Conservation (phyloP, 2,113 vertebrate genomes). For the Emydura subglobosa region DNA sequence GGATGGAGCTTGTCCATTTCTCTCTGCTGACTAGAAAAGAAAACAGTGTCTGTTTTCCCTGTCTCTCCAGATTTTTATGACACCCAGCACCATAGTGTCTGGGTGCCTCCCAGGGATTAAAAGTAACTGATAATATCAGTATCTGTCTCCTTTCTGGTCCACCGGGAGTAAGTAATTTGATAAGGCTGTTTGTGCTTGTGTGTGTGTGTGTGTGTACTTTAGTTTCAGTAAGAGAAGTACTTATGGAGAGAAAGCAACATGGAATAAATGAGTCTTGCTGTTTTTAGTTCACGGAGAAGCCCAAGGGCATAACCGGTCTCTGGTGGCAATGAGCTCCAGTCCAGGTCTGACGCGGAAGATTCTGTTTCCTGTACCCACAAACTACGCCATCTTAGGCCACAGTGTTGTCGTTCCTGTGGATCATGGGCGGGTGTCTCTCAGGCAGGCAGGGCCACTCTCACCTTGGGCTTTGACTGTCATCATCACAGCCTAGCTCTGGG, state of each 20-base stretch:
- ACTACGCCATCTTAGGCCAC: neutral
- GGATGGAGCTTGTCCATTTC: neutral
- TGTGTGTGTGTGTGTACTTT: fast-evolving
- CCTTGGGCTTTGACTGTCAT: neutral
- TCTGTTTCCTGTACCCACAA: neutral
- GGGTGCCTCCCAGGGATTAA: neutral
- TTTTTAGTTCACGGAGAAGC: neutral
- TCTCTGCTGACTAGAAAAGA: neutral
- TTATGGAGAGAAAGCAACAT: neutral
- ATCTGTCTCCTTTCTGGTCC: neutral
- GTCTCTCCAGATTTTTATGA: neutral
- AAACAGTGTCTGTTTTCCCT: neutral
- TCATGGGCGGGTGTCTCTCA: neutral
- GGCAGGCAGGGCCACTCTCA: neutral
- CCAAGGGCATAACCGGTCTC: neutral
- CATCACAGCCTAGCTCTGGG: neutral
- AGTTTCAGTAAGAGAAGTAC: neutral
- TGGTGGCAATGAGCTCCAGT: neutral
- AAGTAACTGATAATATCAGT: neutral
- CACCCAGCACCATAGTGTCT: neutral
- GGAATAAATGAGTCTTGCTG: neutral
- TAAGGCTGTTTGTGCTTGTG: too few relatives aligned
- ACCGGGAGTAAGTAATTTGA: neutral
- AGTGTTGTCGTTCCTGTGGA: neutral
- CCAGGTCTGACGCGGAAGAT: neutral